A percentile compares a stretch with the other conserved stretches of the same genome.
Evolutionary conservation across 1,140 invertebrate species (phyloP).

Genomic region (Polypedilum vanderplanki): DNA sequence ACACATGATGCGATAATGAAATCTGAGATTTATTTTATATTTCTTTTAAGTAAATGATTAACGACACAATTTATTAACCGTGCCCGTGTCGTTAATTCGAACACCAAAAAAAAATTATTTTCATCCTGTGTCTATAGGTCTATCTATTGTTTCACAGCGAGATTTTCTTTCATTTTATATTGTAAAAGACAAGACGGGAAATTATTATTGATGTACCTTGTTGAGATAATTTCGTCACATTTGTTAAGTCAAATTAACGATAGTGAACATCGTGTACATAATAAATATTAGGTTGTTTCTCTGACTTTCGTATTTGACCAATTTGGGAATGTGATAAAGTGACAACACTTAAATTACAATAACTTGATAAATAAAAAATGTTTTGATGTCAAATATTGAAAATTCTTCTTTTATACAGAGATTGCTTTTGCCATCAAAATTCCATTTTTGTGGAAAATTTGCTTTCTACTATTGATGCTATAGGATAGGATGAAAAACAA

Average conservation of each 20-base stretch:
- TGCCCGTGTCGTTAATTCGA: slow-evolving; percentile 10
- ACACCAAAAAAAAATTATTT: not conserved
- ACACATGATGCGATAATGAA: too few relatives aligned
- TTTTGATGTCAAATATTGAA: too few relatives aligned
- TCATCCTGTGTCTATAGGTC: not conserved
- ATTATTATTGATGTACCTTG: not conserved
- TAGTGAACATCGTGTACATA: slow-evolving; percentile 5
- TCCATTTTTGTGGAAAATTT: not conserved
- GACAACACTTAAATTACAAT: too few relatives aligned
- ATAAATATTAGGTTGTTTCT: too few relatives aligned
- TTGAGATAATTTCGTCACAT: slow-evolving; percentile 22
- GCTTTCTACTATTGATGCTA: not conserved
- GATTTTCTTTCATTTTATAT: not conserved
- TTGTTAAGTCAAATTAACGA: slow-evolving; percentile 23
- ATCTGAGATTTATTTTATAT: not conserved
- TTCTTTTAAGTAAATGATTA: not conserved
- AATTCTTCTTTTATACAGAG: too few relatives aligned
- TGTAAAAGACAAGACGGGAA: not conserved
- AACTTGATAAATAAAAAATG: too few relatives aligned
- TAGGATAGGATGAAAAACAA: not conserved
- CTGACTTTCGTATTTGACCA: too few relatives aligned
- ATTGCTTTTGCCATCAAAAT: not conserved
- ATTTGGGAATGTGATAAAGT: too few relatives aligned
- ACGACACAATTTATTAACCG: slow-evolving; percentile 11
- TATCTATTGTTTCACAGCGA: not conserved